A percentile compares a stretch with the other conserved stretches of the same genome.
Evolutionary conservation across 2,888 invertebrate species (phyloP).

Genomic region (Aporophyla nigra): DNA sequence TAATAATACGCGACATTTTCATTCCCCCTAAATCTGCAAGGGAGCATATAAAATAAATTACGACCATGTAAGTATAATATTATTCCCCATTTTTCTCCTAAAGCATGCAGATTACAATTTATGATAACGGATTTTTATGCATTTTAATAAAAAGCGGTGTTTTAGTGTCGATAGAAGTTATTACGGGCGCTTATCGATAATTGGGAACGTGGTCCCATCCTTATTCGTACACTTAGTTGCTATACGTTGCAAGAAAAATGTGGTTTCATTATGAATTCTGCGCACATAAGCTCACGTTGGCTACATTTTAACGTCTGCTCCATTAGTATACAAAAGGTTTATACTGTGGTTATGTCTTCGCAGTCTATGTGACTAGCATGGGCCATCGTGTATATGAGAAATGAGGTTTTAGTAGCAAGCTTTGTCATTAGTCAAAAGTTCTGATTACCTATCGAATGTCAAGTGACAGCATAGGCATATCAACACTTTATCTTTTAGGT

Average conservation of each 20-base stretch:
- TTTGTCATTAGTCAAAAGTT: not conserved
- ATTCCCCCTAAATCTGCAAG: slow-evolving; percentile 45
- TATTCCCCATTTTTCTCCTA: slow-evolving; percentile 60
- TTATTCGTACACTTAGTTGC: slow-evolving; percentile 54
- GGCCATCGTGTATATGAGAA: not conserved
- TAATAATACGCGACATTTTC: slow-evolving; percentile 50
- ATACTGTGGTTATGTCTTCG: slow-evolving; percentile 39
- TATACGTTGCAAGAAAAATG: slow-evolving; percentile 60
- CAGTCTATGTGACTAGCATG: slow-evolving; percentile 23
- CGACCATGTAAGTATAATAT: slow-evolving; percentile 58
- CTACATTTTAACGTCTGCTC: slow-evolving; percentile 55
- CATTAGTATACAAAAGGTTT: slow-evolving; percentile 55
- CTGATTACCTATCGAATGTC: not conserved
- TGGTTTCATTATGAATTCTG: slow-evolving; percentile 58
- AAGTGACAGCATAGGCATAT: not conserved
- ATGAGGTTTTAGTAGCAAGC: not conserved
- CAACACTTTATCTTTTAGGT: not conserved
- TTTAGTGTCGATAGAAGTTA: slow-evolving; percentile 59
- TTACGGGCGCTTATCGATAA: slow-evolving; percentile 73
- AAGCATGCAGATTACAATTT: slow-evolving; percentile 66
- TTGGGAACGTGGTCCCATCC: slow-evolving; percentile 71
- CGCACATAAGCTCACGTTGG: slow-evolving; percentile 50
- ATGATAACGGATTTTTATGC: slow-evolving; percentile 67
- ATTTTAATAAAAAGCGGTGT: slow-evolving; percentile 66
- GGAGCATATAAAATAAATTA: slow-evolving; percentile 60